Base-by-base conservation (phyloP, 2,113 vertebrate species). In the Romanogobio albipinnatus region DNA sequence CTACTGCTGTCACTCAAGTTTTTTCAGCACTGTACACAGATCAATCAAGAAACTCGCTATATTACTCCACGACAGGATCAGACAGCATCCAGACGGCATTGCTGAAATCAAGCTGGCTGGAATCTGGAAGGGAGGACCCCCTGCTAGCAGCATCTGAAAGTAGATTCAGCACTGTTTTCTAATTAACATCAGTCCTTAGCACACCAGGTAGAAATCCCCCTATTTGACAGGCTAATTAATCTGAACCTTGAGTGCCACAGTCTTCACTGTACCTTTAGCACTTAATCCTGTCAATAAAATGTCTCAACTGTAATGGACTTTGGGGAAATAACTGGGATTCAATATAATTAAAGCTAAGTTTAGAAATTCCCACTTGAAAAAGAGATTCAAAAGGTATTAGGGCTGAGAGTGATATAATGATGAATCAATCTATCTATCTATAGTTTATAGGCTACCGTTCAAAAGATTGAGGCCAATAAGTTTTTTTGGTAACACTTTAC, bases 141-240 rank as follows among this genome's bases (percentile, higher is more conserved):
- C 76, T 45, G 59, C 75, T 59, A 74, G n/a, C 61, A 9, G 58
- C 76, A 80, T 75, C 51, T 73, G 39, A 75, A 56, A 64, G 82
- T 9, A 84, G 58, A 75, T 79, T 83, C 61, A 43, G 47, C 70
- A 68, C 66, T n/a, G 19, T 86, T 86, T 83, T 51, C 81, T 84
- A 85, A 85, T 86, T 79, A 81, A 64, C 51, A 26, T 80, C 76
- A 68, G 59, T 76, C 87, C 76, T 76, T 49, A 51, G 84, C 84
- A 70, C 59, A 81, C 59, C 84, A 81, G 81, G 84, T 66, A 87
- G 70, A 71, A 47, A 73, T 19, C 62, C 76, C 39, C 45, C 78
- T 70, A 61, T 81, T 33, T 81, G 76, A 87, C 81, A 84, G 82
- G 29, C 76, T 87, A 84, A 87, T 84, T 87, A 81, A 81, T 87